These are phyloP conservation scores for Mythimna loreyi DNA, from an alignment of 2,888 invertebrate genomes.

Conservation along the genomic window DNA sequence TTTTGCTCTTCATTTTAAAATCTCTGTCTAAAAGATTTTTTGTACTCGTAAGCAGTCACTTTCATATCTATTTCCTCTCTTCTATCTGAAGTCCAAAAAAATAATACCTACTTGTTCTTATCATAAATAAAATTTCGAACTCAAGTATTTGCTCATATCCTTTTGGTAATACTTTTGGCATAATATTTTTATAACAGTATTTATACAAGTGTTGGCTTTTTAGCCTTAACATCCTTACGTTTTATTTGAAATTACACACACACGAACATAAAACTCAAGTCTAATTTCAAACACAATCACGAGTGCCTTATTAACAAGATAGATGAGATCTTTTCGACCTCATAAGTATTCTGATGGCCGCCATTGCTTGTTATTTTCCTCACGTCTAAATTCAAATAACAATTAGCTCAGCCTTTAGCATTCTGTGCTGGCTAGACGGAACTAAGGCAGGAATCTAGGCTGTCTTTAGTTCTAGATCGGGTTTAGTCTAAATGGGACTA, in stretches of 20 bases:
- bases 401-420: conserved; percentile 78
- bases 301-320: conserved; percentile 67
- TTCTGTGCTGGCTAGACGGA: conserved; percentile 61
- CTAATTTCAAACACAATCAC: conserved; percentile 66
- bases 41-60: not conserved
- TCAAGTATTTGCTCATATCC: not conserved
- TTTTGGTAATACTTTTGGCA: not conserved
- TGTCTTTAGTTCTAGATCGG: conserved; percentile 42
- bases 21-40: not conserved
- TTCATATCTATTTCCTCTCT: not conserved
- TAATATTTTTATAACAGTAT: not conserved
- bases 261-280: conserved; percentile 6
- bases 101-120: not conserved
- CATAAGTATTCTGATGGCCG: conserved; percentile 67
- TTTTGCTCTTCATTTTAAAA: not conserved
- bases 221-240: not conserved
- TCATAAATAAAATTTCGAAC: not conserved
- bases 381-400: conserved; percentile 82
- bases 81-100: fast-evolving
- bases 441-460: conserved; percentile 56
- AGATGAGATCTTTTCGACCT: conserved; percentile 59
- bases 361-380: conserved; percentile 64
- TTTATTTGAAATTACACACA: not conserved
- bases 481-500: conserved; percentile 33
- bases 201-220: not conserved